Evolutionary conservation across 2,797 vertebrate genomes (phyloP).

Genomic region (Typhlichthys eigenmanni): DNA sequence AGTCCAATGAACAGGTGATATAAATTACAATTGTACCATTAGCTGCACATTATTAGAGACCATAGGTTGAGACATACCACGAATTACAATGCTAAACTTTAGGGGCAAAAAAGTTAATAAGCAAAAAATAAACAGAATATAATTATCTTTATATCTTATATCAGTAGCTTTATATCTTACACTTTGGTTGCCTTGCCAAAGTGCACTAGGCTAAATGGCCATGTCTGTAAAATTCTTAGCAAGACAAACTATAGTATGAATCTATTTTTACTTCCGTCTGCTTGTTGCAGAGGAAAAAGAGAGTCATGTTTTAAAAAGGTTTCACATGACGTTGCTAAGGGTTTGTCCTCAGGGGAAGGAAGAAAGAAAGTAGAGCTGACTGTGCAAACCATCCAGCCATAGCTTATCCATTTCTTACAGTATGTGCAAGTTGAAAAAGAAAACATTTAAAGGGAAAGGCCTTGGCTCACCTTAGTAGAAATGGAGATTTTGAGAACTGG

Average conservation of each 20-base stretch:
- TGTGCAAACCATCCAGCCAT: slow-evolving; percentile 2
- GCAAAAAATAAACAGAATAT: too few species aligned
- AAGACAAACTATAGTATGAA: background rate
- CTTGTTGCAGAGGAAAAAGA: slow-evolving; percentile 3
- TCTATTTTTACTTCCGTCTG: slow-evolving; percentile 7
- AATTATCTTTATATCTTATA: too few species aligned
- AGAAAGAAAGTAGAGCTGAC: slow-evolving; percentile 3
- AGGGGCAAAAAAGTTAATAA: too few species aligned
- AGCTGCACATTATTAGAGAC: background rate
- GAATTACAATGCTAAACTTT: too few species aligned
- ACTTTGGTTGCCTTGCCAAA: too few species aligned
- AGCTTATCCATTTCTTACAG: background rate
- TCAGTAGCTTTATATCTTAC: too few species aligned
- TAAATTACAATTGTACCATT: too few species aligned
- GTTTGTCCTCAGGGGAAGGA: slow-evolving; percentile 4
- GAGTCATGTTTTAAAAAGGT: slow-evolving; percentile 3
- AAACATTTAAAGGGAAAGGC: background rate
- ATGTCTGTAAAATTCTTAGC: too few species aligned
- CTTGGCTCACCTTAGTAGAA: background rate
- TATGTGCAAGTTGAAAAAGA: background rate
- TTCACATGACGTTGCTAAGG: background rate
- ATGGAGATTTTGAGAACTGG: too few species aligned
- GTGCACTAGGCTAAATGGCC: too few species aligned
- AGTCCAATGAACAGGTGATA: too few species aligned
- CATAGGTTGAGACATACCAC: too few species aligned